Evolutionary conservation across 64 coral and sea anemone species (phyloP).

Genomic region (Stichodactyla mertensii): DNA sequence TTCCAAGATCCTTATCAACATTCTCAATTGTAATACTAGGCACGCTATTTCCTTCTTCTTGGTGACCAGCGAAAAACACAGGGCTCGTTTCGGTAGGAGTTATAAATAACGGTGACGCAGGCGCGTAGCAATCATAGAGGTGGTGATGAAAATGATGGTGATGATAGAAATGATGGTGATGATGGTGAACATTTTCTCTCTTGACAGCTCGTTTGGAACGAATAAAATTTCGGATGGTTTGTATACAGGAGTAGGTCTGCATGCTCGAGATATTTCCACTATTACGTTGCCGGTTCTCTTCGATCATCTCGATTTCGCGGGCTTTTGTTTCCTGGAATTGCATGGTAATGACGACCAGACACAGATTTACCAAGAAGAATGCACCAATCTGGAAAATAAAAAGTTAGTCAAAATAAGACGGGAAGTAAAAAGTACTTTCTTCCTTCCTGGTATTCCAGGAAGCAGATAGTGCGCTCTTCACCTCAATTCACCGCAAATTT

Average conservation of each 20-base stretch:
- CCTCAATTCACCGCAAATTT: no score
- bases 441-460: no score
- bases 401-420: background rate
- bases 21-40: slow-evolving; percentile 18
- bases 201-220: background rate
- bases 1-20: background rate
- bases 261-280: slow-evolving; percentile 18
- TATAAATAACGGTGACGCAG: slow-evolving; percentile 42
- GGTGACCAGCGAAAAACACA: background rate
- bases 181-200: slow-evolving; percentile 60
- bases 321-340: slow-evolving; percentile 98
- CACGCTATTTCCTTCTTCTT: background rate
- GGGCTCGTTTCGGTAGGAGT: background rate
- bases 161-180: slow-evolving; percentile 83
- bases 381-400: slow-evolving; percentile 63
- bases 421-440: no score
- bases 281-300: slow-evolving; percentile 30
- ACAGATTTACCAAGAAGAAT: slow-evolving; percentile 97
- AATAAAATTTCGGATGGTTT: background rate
- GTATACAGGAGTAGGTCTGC: background rate
- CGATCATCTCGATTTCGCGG: slow-evolving; percentile 84
- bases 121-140: slow-evolving; percentile 68
- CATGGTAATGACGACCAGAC: slow-evolving; percentile 94
- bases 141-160: slow-evolving; percentile 94
- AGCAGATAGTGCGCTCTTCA: no score